Evolutionary conservation across 2,113 vertebrate species (phyloP).

Genomic region (Microcebus lehilahytsara): DNA sequence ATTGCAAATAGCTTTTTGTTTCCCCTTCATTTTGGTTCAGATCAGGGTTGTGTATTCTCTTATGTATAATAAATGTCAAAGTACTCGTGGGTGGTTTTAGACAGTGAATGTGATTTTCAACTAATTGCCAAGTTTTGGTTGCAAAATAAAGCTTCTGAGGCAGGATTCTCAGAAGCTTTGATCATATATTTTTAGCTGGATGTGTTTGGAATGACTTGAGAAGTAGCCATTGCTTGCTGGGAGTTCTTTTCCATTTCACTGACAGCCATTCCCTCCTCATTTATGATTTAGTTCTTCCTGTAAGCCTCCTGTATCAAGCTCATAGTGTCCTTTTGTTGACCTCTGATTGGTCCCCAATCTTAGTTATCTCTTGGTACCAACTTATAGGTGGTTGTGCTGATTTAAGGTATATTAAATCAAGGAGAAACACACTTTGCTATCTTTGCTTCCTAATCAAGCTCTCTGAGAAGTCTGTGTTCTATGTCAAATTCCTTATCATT

Average conservation of each 20-base stretch:
- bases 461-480: neutral
- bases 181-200: slow-evolving; percentile 51
- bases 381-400: neutral
- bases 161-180: slow-evolving; percentile 58
- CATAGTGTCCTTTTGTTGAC: slow-evolving; percentile 35
- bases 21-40: slow-evolving; percentile 77
- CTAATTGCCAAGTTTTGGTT: slow-evolving; percentile 79
- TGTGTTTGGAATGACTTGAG: slow-evolving; percentile 58
- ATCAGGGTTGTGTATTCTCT: slow-evolving; percentile 78
- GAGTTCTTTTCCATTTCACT: slow-evolving; percentile 23
- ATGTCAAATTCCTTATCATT: neutral
- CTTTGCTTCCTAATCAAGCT: neutral
- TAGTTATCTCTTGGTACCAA: neutral
- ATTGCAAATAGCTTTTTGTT: slow-evolving; percentile 75
- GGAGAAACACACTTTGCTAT: neutral
- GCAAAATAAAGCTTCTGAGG: slow-evolving; percentile 71
- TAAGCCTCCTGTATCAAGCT: neutral
- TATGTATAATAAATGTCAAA: slow-evolving; percentile 81
- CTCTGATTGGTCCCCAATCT: neutral
- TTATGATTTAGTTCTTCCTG: slow-evolving; percentile 49
- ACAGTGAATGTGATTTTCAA: slow-evolving; percentile 75
- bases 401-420: slow-evolving; percentile 10
- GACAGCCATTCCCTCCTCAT: slow-evolving; percentile 15
- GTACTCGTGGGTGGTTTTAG: slow-evolving; percentile 78
- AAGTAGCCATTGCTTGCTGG: neutral